Conservation (phyloP, 2,113 vertebrate species). For the Labeo catla region DNA sequence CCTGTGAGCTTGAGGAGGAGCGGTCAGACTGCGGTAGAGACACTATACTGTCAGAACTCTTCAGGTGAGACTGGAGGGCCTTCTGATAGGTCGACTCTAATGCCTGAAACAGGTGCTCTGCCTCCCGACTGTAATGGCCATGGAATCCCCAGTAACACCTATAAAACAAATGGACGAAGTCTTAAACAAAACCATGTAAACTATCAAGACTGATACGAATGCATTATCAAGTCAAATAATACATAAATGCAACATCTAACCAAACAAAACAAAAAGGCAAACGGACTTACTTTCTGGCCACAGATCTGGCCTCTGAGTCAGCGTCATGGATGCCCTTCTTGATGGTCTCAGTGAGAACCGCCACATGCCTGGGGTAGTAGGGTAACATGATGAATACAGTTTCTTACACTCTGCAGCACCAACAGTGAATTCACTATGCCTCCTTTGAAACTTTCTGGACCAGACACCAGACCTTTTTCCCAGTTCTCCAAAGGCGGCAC, state of each 20-base stretch:
- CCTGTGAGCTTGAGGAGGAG: conserved; percentile 96
- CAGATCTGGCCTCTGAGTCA: conserved; percentile 95
- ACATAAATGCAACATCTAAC: background rate
- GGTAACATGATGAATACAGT: conserved; percentile 59
- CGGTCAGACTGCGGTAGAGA: conserved; percentile 96
- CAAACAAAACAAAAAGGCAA: background rate
- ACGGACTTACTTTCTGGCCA: conserved; percentile 93
- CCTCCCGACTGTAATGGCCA: conserved; percentile 92
- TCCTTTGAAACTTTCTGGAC: conserved; percentile 46
- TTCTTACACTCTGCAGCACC: conserved; percentile 5
- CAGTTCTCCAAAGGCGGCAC: conserved; percentile 50
- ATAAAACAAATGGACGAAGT: background rate
- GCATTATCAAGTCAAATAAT: background rate
- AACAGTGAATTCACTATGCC: background rate
- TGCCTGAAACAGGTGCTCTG: conserved; percentile 92
- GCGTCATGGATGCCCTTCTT: conserved; percentile 97
- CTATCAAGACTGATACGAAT: background rate
- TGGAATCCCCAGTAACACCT: conserved; percentile 99
- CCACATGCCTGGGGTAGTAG: conserved; percentile 87
- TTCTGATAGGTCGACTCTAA: conserved; percentile 97
- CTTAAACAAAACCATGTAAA: background rate
- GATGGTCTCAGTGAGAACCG: conserved; percentile 96
- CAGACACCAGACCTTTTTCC: conserved; percentile 38
- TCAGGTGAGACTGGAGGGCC: conserved; percentile 93
- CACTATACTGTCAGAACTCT: conserved; percentile 94